Evolutionary conservation across 2,888 invertebrate genomes (phyloP).

Genomic region (Ariolimax columbianus): DNA sequence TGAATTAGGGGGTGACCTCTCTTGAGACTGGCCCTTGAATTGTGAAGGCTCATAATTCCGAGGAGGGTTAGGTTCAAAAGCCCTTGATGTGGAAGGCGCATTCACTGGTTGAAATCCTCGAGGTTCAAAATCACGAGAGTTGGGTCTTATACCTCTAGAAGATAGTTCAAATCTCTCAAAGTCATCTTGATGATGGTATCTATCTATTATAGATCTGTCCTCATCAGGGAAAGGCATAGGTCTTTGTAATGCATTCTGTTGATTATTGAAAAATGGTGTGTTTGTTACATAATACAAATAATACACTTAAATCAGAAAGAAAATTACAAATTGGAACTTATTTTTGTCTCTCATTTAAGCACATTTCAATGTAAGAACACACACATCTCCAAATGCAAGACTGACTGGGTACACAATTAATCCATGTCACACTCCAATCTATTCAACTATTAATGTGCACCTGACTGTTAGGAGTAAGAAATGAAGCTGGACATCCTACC

Average conservation of each 20-base stretch:
- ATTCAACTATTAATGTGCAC: too few relatives aligned
- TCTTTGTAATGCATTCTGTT: neutral
- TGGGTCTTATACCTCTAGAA: slow-evolving; percentile 22
- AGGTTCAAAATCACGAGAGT: slow-evolving; percentile 31
- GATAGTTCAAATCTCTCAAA: slow-evolving; percentile 41
- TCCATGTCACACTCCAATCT: too few relatives aligned
- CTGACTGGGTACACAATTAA: too few relatives aligned
- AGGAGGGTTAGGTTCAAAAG: slow-evolving; percentile 12
- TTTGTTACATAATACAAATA: too few relatives aligned
- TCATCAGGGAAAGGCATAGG: slow-evolving; percentile 50
- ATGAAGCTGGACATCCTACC: too few relatives aligned
- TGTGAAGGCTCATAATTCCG: slow-evolving; percentile 24
- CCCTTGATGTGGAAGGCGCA: slow-evolving; percentile 23
- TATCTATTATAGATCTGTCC: slow-evolving; percentile 37
- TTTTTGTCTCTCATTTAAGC: too few relatives aligned
- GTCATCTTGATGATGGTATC: slow-evolving; percentile 40
- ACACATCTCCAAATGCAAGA: too few relatives aligned
- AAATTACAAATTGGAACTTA: too few relatives aligned
- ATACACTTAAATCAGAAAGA: too few relatives aligned
- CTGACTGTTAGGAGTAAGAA: too few relatives aligned
- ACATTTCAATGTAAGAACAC: too few relatives aligned
- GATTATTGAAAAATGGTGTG: neutral
- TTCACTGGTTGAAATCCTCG: slow-evolving; percentile 33
- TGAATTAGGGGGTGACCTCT: slow-evolving; percentile 24
- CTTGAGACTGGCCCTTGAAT: slow-evolving; percentile 29